A percentile compares a stretch with the other conserved stretches of the same genome.
Conservation (phyloP, 2,113 vertebrate species). For the Zeus faber region DNA sequence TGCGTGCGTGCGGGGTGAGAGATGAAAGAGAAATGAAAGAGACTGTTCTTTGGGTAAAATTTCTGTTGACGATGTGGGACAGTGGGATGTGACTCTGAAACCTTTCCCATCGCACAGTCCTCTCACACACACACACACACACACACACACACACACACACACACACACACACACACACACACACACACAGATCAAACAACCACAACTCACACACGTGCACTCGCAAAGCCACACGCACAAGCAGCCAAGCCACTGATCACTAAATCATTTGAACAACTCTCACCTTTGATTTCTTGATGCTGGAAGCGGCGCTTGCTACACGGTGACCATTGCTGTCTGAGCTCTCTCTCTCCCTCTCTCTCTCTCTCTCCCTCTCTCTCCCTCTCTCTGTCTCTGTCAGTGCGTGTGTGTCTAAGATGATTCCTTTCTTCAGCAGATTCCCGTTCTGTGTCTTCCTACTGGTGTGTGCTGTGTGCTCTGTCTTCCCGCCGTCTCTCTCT, state of each 20-base stretch:
- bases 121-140: constrained; percentile 9
- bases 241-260: too few relatives aligned
- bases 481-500: constrained; percentile 26
- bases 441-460: constrained; percentile 46
- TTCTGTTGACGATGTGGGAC: constrained; percentile 50
- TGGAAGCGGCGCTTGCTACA: constrained; percentile 31
- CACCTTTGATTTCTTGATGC: constrained; percentile 55
- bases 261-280: constrained; percentile 39
- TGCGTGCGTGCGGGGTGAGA: background rate
- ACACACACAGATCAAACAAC: background rate
- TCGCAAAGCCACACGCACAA: too few relatives aligned
- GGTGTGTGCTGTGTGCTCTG: too few relatives aligned
- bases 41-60: constrained; percentile 15
- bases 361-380: too few relatives aligned
- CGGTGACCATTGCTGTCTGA: constrained; percentile 30
- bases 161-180: background rate
- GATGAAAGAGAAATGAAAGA: background rate
- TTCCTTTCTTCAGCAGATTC: constrained; percentile 42
- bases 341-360: constrained; percentile 3
- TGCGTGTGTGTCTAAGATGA: too few relatives aligned
- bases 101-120: background rate
- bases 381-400: too few relatives aligned
- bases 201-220: background rate
- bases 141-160: background rate
- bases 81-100: constrained; percentile 31